A percentile compares a stretch with the other conserved stretches of the same genome.
Conservation (phyloP, 2,113 vertebrate species). For the Martes martes region DNA sequence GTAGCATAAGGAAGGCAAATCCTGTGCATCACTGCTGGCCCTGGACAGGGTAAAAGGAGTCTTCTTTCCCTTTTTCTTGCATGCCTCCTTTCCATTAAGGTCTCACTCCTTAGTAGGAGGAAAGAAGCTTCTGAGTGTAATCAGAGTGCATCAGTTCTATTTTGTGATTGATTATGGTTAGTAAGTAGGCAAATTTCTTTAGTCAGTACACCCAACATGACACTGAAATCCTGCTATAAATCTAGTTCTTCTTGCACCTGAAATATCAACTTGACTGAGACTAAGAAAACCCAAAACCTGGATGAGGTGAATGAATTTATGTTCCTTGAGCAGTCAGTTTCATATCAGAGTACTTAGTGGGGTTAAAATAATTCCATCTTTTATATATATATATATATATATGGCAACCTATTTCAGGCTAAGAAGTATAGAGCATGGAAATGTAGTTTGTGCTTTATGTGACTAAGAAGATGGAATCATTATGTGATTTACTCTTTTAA, state of each 20-base stretch:
- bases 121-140: background rate
- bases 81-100: background rate
- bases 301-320: slow-evolving; percentile 13
- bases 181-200: background rate
- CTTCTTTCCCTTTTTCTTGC: background rate
- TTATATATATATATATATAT: too few species aligned
- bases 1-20: background rate
- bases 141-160: background rate
- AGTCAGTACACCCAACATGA: background rate
- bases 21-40: too few species aligned
- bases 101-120: background rate
- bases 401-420: background rate
- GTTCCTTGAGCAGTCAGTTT: slow-evolving; percentile 6
- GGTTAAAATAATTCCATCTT: slow-evolving; percentile 10
- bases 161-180: background rate
- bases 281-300: background rate
- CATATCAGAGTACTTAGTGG: background rate
- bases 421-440: background rate
- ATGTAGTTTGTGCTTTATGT: background rate
- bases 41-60: background rate
- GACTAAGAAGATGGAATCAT: background rate
- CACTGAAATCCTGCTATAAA: background rate
- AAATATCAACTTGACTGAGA: slow-evolving; percentile 7
- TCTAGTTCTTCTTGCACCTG: background rate
- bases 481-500: slow-evolving; percentile 18